Percentiles rank a stretch among this genome's conserved stretches.
Evolutionary conservation across 2,113 vertebrate genomes (phyloP).

Genomic region (Percopsis transmontana): DNA sequence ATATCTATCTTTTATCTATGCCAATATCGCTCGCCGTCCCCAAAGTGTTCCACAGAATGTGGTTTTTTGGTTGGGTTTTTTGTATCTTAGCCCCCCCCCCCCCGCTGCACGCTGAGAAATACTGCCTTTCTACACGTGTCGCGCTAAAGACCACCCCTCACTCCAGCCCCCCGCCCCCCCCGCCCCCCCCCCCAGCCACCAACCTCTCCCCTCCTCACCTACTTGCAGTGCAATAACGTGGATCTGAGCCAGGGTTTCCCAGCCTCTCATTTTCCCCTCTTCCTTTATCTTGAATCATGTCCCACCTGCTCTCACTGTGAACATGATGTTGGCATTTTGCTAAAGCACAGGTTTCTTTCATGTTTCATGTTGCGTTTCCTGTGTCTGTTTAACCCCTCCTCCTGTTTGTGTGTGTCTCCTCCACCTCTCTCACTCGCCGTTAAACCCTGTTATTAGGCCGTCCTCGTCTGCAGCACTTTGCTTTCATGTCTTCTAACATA

Average conservation of each 20-base stretch:
- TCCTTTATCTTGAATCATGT: conserved; percentile 54
- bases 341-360: conserved; percentile 43
- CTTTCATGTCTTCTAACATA: conserved; percentile 6
- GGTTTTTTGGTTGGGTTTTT: too few relatives aligned
- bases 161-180: conserved; percentile 28
- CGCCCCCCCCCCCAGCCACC: conserved; percentile 14
- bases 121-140: conserved; percentile 39
- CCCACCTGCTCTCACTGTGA: conserved; percentile 49
- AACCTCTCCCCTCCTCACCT: conserved; percentile 15
- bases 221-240: conserved; percentile 33
- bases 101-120: conserved; percentile 27
- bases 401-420: conserved; percentile 37
- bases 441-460: conserved; percentile 39
- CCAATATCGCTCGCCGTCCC: too few relatives aligned
- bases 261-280: conserved; percentile 34
- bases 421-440: conserved; percentile 20
- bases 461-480: background rate
- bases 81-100: conserved; percentile 30
- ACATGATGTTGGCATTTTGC: conserved; percentile 53
- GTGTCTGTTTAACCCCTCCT: conserved; percentile 2
- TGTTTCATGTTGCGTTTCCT: conserved; percentile 25
- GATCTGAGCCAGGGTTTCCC: conserved; percentile 43
- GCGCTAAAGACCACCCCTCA: conserved; percentile 55
- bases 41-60: too few relatives aligned
- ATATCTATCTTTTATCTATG: too few relatives aligned